Conservation (phyloP, 1,140 invertebrate genomes). For the Pseudomyrmex cubaensis region DNA sequence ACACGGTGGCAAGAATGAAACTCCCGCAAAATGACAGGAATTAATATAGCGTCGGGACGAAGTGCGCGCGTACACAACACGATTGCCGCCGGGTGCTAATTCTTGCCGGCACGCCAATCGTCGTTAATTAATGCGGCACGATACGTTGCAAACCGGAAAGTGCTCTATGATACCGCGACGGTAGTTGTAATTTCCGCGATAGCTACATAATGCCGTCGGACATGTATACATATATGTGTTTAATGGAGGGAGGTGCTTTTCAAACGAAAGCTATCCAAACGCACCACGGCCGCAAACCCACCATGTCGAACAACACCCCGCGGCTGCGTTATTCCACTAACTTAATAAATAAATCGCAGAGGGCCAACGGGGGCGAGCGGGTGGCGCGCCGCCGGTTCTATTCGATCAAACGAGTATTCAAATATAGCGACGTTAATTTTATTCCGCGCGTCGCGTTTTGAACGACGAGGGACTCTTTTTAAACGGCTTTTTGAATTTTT, state of each 20-base stretch:
- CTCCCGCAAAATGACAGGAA: neutral
- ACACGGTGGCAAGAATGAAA: neutral
- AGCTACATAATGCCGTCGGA: neutral
- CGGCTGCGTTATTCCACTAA: neutral
- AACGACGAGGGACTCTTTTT: neutral
- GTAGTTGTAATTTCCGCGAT: neutral
- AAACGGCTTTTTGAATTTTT: constrained; percentile 23
- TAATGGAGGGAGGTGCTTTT: neutral
- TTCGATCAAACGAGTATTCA: constrained; percentile 36
- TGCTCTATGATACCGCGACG: neutral
- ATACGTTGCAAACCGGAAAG: neutral
- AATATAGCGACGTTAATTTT: constrained; percentile 45
- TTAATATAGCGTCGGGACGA: constrained; percentile 59
- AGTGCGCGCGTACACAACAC: neutral
- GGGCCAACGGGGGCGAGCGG: no score
- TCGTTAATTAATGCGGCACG: constrained; percentile 9
- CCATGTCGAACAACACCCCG: neutral
- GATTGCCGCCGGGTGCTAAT: constrained; percentile 31
- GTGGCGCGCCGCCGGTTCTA: neutral
- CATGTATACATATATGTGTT: neutral
- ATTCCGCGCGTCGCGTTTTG: neutral
- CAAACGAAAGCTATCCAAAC: constrained; percentile 3
- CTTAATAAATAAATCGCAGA: constrained; percentile 37
- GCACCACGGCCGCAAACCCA: neutral
- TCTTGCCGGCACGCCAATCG: constrained; percentile 17